Conservation (phyloP, 2,888 invertebrate genomes). For the Ctenicera cuprea region DNA sequence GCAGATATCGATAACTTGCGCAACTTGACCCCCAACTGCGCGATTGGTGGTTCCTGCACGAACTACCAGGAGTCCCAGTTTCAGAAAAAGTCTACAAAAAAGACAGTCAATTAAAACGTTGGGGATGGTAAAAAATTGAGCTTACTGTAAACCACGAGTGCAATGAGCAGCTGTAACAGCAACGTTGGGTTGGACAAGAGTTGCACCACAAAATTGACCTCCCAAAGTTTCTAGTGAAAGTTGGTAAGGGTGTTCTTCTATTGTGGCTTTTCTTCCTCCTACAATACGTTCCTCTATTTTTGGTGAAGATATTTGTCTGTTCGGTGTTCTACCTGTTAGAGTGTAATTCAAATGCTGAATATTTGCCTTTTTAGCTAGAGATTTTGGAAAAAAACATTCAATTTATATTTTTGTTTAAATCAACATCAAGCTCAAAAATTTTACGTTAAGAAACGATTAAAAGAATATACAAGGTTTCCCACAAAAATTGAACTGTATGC, state of each 20-base stretch:
- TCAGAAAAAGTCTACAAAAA: not conserved
- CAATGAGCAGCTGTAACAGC: conserved; percentile 38
- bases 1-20: not conserved
- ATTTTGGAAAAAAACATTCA: too few relatives aligned
- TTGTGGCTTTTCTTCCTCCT: conserved; percentile 20
- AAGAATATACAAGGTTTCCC: too few relatives aligned
- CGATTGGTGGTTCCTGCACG: conserved; percentile 23
- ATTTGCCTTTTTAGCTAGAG: too few relatives aligned
- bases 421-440: too few relatives aligned
- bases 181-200: conserved; percentile 2
- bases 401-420: too few relatives aligned
- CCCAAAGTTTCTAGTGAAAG: conserved; percentile 17
- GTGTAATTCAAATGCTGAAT: too few relatives aligned
- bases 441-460: too few relatives aligned
- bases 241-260: conserved; percentile 32
- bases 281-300: conserved; percentile 22
- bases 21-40: not conserved
- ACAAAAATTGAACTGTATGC: too few relatives aligned
- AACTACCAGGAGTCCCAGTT: not conserved
- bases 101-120: not conserved
- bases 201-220: conserved; percentile 24
- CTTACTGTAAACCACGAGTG: not conserved
- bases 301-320: too few relatives aligned
- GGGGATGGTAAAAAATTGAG: not conserved
- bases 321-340: not conserved